A percentile compares a stretch with the other conserved stretches of the same genome.
These are phyloP conservation scores for Drosophila pseudoobscura DNA, from an alignment of 1,140 invertebrate genomes.

Conservation along the genomic window DNA sequence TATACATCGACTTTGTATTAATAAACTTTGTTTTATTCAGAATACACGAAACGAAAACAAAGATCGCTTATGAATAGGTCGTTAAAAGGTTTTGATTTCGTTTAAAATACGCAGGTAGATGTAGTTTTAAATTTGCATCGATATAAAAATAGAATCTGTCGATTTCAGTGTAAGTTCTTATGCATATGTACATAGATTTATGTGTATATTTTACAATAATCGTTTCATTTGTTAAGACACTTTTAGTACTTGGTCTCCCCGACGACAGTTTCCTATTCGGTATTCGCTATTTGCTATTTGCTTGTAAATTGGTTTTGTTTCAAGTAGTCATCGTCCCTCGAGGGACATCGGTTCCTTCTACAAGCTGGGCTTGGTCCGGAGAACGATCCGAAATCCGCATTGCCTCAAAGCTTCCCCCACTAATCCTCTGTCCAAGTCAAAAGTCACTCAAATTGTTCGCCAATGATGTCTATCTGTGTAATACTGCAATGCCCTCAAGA, in stretches of 20 bases:
- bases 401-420: no score
- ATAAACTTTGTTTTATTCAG: neutral
- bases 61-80: neutral
- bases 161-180: constrained; percentile 2
- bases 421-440: no score
- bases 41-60: constrained; percentile 17
- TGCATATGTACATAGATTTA: constrained; percentile 9
- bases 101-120: constrained; percentile 42
- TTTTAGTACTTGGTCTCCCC: constrained; percentile 41
- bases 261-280: neutral
- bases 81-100: constrained; percentile 9
- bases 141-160: constrained; percentile 41
- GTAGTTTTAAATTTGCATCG: constrained; percentile 28
- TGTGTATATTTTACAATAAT: constrained; percentile 41
- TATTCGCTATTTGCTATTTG: constrained; percentile 17
- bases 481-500: no score
- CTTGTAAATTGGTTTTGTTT: constrained; percentile 28
- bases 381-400: no score
- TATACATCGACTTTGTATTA: constrained; percentile 16
- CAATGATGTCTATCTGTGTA: no score
- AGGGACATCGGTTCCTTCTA: no score
- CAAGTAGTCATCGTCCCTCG: neutral
- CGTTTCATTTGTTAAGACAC: constrained; percentile 45
- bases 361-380: no score
- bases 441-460: no score